phyloP scores from a whole-genome alignment of 2,888 invertebrate species.

The Diaprepes abbreviatus region DNA sequence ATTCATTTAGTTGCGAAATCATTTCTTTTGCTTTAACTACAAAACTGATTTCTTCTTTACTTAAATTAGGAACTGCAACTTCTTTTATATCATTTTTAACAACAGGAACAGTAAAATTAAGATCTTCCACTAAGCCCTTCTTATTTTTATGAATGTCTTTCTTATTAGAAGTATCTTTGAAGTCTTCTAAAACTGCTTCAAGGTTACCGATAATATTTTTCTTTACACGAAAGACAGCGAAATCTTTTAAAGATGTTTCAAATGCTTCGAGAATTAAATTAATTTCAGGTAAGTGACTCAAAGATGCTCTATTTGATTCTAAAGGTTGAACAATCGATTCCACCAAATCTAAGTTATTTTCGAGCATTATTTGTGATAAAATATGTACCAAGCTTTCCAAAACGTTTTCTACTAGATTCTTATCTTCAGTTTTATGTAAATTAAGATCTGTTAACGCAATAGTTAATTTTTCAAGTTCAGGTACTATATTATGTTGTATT shows the following conservation, averaged over 20 bases:
- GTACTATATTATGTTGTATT: background rate
- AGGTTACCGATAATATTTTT: constrained; percentile 4
- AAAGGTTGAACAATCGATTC: background rate
- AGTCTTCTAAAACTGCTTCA: background rate
- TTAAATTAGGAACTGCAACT: constrained; percentile 20
- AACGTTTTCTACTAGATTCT: constrained; percentile 11
- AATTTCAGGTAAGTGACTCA: background rate
- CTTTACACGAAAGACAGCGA: constrained; percentile 12
- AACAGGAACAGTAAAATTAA: constrained; percentile 45
- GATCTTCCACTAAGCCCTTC: constrained; percentile 47
- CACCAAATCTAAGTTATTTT: background rate
- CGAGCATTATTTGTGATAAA: background rate
- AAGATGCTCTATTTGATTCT: background rate
- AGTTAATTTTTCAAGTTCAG: constrained; percentile 12
- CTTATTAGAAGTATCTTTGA: constrained; percentile 11
- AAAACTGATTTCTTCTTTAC: constrained; percentile 47
- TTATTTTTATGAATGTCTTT: constrained; percentile 39
- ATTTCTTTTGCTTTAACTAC: constrained; percentile 39
- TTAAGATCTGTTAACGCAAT: background rate
- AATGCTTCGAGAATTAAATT: background rate
- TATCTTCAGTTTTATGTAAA: constrained; percentile 10
- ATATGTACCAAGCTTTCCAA: background rate
- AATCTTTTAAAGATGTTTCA: constrained; percentile 9
- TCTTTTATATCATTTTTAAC: constrained; percentile 49
- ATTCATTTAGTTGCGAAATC: constrained; percentile 43